These are phyloP conservation scores for Muntiacus reevesi DNA, from an alignment of 2,113 vertebrate species.

Conservation along the genomic window DNA sequence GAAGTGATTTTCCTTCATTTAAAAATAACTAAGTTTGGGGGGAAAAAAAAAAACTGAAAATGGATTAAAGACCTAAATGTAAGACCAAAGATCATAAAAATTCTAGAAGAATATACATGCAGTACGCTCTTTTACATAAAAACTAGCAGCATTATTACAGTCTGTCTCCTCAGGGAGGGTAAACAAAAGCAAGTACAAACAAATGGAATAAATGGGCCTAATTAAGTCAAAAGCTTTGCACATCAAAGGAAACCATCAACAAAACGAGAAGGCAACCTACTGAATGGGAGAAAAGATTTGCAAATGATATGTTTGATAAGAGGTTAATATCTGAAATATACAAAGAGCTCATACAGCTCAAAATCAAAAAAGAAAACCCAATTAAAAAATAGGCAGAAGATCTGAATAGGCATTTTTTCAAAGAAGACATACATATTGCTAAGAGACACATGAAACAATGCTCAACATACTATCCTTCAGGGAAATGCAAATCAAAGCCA, in stretches of 20 bases:
- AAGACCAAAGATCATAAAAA: not conserved
- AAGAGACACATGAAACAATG: not conserved
- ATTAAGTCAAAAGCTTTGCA: not conserved
- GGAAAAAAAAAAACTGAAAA: not conserved
- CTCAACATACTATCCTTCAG: not conserved
- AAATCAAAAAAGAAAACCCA: not conserved
- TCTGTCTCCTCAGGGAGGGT: not conserved
- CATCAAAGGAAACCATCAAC: not conserved
- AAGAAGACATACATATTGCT: not conserved
- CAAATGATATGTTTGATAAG: not conserved
- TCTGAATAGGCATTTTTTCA: not conserved
- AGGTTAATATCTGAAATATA: not conserved
- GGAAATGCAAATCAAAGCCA: not conserved
- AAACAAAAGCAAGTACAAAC: not conserved
- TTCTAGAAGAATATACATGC: not conserved
- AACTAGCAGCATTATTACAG: not conserved
- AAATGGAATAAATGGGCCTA: not conserved
- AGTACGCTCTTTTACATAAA: not conserved
- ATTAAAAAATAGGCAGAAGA: not conserved
- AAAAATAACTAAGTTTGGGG: not conserved
- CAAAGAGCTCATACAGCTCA: not conserved
- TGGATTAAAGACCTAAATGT: not conserved
- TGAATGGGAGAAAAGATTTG: not conserved
- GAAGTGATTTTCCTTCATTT: not conserved
- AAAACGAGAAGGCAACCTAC: not conserved